Conservation (phyloP, 2,797 vertebrate genomes). For the Sebastes variabilis region DNA sequence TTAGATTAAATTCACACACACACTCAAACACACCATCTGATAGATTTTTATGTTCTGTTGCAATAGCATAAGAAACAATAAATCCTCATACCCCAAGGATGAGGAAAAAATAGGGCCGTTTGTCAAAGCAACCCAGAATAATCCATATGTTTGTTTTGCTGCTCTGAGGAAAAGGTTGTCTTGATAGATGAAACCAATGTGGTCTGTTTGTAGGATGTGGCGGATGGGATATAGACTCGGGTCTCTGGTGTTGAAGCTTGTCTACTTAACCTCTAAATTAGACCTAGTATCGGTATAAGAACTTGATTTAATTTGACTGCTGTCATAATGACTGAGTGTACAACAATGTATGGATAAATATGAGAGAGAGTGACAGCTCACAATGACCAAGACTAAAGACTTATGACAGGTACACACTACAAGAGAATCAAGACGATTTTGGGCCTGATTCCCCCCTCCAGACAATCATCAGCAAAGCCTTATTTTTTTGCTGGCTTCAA, state of each 20-base stretch:
- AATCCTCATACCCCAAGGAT: background rate
- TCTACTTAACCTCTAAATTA: background rate
- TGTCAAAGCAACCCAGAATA: background rate
- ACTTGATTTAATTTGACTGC: background rate
- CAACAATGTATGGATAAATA: background rate
- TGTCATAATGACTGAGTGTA: background rate
- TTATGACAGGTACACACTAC: too few relatives aligned
- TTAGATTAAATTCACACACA: background rate
- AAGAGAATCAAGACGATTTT: too few relatives aligned
- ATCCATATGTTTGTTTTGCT: background rate
- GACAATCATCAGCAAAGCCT: too few relatives aligned
- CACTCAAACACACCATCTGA: background rate
- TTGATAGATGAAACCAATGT: background rate
- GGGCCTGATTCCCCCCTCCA: too few relatives aligned
- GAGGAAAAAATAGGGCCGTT: background rate
- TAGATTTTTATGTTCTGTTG: background rate
- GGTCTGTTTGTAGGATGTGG: background rate
- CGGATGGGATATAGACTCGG: background rate
- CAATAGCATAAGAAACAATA: background rate
- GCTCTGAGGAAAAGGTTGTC: background rate
- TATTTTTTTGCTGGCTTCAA: rapidly evolving
- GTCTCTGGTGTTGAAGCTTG: background rate
- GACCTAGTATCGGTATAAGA: background rate
- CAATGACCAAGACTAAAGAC: background rate
- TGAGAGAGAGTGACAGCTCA: background rate